Evolutionary conservation across 2,888 invertebrate species (phyloP), one percentile per base, ranked within the genome.

Genomic region (Lissocephala sabroskyi): DNA sequence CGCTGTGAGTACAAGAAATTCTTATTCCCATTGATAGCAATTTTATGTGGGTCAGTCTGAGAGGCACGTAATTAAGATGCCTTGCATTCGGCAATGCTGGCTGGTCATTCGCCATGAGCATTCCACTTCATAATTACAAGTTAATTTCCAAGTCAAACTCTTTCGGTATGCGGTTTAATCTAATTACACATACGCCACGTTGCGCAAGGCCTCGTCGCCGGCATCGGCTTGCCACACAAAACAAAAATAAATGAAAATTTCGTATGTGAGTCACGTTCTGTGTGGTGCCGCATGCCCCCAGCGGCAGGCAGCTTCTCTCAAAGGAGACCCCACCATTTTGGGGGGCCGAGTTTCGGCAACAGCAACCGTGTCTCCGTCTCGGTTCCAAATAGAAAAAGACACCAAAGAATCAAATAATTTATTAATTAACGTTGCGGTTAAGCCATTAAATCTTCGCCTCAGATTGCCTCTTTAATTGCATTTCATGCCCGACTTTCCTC

Each of bases 111-210:
- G 41, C 49, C 53, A 53, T 52, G 9, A 32, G 59, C 64, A 73
- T 68, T 52, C 65, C 57, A 48, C 48, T 41, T 56, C 48, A 54
- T 73, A 76, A 68, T 68, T 68, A 73, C 74, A 73, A 56, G 65
- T 76, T 62, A 76, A 68, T 68, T 68, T 68, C 65, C 55, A 51
- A 64, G 68, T 59, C 55, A 50, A 48, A 52, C 50, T 43, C 56
- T 45, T 73, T 73, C 59, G 68, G 77, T 56, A 70, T 70, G 68
- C 62, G 62, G 68, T 65, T 76, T 78, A 77, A 73, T 70, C 78
- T 73, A 73, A 73, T 73, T 73, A 73, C 71, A 75, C 78, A 73
- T 78, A 73, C 78, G 78, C 75, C 78, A 66, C 62, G 78, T 71
- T 62, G 77, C 49, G 65, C 74, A 58, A 45, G 42, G 51, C 76